phyloP scores from a whole-genome alignment of 2,113 vertebrate species.

The Phycodurus eques region DNA sequence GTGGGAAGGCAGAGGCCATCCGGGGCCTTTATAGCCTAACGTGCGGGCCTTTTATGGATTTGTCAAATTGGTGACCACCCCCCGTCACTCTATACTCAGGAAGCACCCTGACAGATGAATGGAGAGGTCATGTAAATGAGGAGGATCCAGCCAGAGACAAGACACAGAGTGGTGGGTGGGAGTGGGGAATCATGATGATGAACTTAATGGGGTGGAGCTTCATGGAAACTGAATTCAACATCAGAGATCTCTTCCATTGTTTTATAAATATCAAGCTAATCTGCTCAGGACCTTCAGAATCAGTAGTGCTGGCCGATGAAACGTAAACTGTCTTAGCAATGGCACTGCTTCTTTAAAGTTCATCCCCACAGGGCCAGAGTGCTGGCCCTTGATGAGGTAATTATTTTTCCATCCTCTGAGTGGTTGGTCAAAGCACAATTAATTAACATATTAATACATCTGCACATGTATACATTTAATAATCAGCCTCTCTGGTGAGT shows the following conservation, averaged over 20 bases:
- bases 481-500: no score
- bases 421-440: not conserved
- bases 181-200: constrained; percentile 12
- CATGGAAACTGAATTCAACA: not conserved
- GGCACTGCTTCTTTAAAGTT: not conserved
- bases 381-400: not conserved
- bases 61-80: constrained; percentile 66
- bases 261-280: not conserved
- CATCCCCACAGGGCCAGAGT: not conserved
- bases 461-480: no score
- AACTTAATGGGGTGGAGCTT: constrained; percentile 22
- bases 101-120: constrained; percentile 66
- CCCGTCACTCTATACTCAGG: constrained; percentile 55
- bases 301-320: not conserved
- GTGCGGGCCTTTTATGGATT: constrained; percentile 69
- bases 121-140: constrained; percentile 69
- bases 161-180: constrained; percentile 10
- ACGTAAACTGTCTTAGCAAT: not conserved
- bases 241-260: not conserved
- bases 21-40: constrained; percentile 57
- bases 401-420: not conserved
- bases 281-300: not conserved
- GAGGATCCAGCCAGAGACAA: constrained; percentile 30
- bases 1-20: constrained; percentile 70
- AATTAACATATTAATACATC: no score